Percentiles rank a stretch among this genome's conserved stretches.
These are phyloP conservation scores for Kryptolebias ocellatus DNA, from an alignment of 2,797 vertebrate species.

Conservation along the genomic window DNA sequence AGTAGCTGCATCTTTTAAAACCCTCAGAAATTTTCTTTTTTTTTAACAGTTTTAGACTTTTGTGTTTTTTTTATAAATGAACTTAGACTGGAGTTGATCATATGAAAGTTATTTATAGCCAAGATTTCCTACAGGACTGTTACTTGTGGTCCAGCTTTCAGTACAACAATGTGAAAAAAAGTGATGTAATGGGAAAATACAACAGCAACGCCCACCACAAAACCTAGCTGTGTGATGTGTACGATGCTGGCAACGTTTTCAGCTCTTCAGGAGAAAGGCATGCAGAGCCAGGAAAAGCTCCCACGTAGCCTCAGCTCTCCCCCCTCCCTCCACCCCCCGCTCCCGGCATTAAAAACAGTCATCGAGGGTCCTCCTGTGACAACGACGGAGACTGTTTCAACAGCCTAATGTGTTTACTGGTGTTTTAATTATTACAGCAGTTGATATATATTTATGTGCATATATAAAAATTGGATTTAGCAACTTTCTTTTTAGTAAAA, in stretches of 20 bases:
- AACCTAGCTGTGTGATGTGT: not conserved
- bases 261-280: constrained; percentile 12
- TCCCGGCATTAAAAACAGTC: constrained; percentile 24
- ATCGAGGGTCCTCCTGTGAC: constrained; percentile 12
- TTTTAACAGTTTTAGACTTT: no score
- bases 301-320: not conserved
- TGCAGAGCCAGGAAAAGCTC: constrained; percentile 45
- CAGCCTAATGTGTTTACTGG: constrained; percentile 4
- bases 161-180: constrained; percentile 24
- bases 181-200: constrained; percentile 59
- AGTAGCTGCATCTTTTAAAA: no score
- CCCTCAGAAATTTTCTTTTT: no score
- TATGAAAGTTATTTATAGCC: constrained; percentile 19
- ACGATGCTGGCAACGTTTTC: constrained; percentile 17
- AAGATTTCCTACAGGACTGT: constrained; percentile 41
- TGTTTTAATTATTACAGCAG: not conserved
- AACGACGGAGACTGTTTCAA: constrained; percentile 22
- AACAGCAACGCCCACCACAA: constrained; percentile 44
- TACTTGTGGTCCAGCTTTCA: constrained; percentile 40
- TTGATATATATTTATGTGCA: no score
- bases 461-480: no score
- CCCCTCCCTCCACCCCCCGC: constrained; percentile 6
- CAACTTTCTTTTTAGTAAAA: no score
- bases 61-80: no score
- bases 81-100: not conserved